phyloP scores from a whole-genome alignment of 1,140 invertebrate species.

The Drosophila rufa region DNA sequence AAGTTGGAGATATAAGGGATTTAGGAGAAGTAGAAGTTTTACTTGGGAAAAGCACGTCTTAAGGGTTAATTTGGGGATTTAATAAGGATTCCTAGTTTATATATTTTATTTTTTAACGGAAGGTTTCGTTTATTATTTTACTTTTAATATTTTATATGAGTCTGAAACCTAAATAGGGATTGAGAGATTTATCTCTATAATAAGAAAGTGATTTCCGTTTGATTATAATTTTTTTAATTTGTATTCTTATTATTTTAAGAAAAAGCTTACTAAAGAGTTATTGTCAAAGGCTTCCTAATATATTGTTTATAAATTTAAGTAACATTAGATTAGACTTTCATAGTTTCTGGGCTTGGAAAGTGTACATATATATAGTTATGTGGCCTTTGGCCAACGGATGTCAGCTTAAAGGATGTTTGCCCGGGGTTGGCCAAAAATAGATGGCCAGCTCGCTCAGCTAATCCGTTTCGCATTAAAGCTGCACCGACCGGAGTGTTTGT shows the following conservation, averaged over 20 bases:
- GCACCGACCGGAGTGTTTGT: conserved; percentile 36
- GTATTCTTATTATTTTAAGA: background rate
- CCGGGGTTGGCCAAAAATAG: conserved; percentile 17
- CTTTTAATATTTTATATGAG: no score
- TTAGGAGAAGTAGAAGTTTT: background rate
- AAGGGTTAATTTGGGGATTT: background rate
- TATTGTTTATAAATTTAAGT: background rate
- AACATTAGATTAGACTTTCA: background rate
- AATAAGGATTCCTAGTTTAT: background rate
- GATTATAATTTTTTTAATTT: background rate
- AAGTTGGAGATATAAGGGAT: conserved; percentile 28
- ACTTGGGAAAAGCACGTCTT: background rate
- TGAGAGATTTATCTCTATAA: background rate
- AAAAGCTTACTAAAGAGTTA: no score
- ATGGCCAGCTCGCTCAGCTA: conserved; percentile 16
- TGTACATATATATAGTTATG: conserved; percentile 1
- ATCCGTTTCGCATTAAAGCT: conserved; percentile 47
- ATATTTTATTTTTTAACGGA: no score
- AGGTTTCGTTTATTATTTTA: no score
- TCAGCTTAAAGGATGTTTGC: background rate
- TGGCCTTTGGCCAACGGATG: background rate
- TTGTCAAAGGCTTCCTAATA: background rate
- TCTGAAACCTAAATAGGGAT: background rate
- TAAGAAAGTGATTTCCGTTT: background rate
- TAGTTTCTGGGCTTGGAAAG: background rate